Base-by-base conservation (phyloP, 2,113 vertebrate species). In the Procavia capensis region DNA sequence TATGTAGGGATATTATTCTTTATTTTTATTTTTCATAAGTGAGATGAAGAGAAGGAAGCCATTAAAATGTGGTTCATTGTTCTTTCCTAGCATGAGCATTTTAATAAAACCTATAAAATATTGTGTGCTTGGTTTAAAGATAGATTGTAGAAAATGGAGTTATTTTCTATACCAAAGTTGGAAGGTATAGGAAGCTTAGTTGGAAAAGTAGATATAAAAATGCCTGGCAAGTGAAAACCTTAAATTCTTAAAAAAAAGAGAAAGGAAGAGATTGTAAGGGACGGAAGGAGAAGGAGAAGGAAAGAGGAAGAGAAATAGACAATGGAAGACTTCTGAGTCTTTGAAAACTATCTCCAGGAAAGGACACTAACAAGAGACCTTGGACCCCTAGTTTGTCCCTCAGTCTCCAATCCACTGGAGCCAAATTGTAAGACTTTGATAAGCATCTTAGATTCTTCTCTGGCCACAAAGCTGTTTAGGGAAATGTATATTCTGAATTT, bases 71-170 rank as follows among this genome's bases (percentile, higher is more conserved):
- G 25, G 6, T 41, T 80, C 27, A 66, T 31, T 79, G 64, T 54
- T 74, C 17, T 61, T 54, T 92, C 31, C 19, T 79, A 68, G 20
- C 8, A 86, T 13, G 75, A 79, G 13, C 16, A 64, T 81, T 43
- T 13, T 22, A 95, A 96, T 57, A 93, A 93, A 72, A 43, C 29
- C 13, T 80, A 88, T 17, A 64, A 20, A 66, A 50, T 80, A 27
- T 19, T 81, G 5, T 75, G 0, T 81, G 16, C 27, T 91, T 86
- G 29, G 8, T 14, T 91, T 93, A 41, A 27, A 24, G 54, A 85
- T 43, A 92, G 16, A 84, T 8, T 70, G 1, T 1, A 86, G 29
- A 41, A 85, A 70, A 86, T 24, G 57, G 57, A 59, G 70, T 94
- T 82, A 50, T 88, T 90, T 54, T 90, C 45, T 85, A 31, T 54